Conservation (phyloP, 2,797 vertebrate genomes). For the Corythornis leucogaster region DNA sequence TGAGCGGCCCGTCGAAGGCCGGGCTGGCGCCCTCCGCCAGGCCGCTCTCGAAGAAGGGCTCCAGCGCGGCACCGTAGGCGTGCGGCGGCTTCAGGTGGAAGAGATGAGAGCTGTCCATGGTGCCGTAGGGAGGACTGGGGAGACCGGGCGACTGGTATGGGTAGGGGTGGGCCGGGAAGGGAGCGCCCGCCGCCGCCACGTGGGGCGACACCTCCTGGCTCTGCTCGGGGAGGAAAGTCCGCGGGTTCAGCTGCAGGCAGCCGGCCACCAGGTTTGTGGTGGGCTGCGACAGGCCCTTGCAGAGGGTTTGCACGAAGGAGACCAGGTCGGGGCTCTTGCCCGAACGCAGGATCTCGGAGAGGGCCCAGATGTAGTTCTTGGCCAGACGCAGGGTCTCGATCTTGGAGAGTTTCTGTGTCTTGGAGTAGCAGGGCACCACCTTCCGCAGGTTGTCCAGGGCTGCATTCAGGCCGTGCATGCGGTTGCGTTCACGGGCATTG, state of each 20-base stretch:
- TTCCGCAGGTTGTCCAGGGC: constrained; percentile 97
- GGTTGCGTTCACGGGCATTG: constrained; percentile 96
- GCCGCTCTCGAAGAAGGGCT: constrained; percentile 93
- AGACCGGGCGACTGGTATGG: constrained; percentile 94
- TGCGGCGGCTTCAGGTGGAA: constrained; percentile 94
- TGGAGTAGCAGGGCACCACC: constrained; percentile 98
- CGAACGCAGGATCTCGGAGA: constrained; percentile 93
- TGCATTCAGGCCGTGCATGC: constrained; percentile 98
- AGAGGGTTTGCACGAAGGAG: constrained; percentile 96
- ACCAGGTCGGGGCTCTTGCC: constrained; percentile 96
- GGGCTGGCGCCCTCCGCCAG: constrained; percentile 89
- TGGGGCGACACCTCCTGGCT: constrained; percentile 88
- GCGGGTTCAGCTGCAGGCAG: constrained; percentile 95
- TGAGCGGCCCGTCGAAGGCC: constrained; percentile 93
- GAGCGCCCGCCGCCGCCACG: constrained; percentile 80
- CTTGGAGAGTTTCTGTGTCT: constrained; percentile 98
- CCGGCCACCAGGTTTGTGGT: constrained; percentile 97
- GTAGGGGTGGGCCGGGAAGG: constrained; percentile 87
- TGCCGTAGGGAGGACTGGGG: constrained; percentile 96
- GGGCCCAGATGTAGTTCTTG: constrained; percentile 99
- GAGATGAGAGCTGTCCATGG: constrained; percentile 96
- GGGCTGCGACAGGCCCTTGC: constrained; percentile 96
- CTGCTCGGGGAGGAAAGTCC: constrained; percentile 97
- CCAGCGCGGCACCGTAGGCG: constrained; percentile 87
- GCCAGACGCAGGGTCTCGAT: constrained; percentile 96